Percentiles rank a stretch among this genome's conserved stretches.
These are phyloP conservation scores for Alviniconcha marisindica DNA, from an alignment of 1,140 invertebrate genomes.

Conservation along the genomic window DNA sequence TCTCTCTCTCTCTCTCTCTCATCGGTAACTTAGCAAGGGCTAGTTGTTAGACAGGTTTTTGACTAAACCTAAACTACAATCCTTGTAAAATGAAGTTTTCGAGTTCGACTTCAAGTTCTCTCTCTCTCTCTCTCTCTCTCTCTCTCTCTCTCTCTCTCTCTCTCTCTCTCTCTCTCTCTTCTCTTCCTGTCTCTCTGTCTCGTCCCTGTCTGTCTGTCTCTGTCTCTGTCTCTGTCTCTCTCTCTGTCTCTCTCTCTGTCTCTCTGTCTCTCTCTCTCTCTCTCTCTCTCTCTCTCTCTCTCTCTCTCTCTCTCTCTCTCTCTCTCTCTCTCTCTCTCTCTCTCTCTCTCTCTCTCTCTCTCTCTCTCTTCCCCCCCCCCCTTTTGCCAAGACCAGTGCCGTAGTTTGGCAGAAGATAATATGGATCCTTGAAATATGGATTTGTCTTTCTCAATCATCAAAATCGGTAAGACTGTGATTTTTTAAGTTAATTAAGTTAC, in stretches of 20 bases:
- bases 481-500: not conserved
- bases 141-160: not conserved
- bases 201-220: not conserved
- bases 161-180: not conserved
- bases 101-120: too few relatives aligned
- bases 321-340: slow-evolving; percentile 27
- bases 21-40: not conserved
- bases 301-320: slow-evolving; percentile 22
- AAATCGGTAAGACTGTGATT: not conserved
- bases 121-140: not conserved
- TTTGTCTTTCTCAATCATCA: too few relatives aligned
- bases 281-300: not conserved
- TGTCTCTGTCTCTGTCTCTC: slow-evolving; percentile 17
- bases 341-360: slow-evolving; percentile 3
- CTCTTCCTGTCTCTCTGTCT: too few relatives aligned
- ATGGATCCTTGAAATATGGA: not conserved
- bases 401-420: not conserved
- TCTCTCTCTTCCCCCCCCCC: not conserved
- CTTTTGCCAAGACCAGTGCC: not conserved
- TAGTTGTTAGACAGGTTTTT: not conserved
- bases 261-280: not conserved
- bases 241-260: not conserved
- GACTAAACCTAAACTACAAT: not conserved
- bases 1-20: too few relatives aligned
- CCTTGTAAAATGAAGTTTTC: too few relatives aligned